A percentile compares a stretch with the other conserved stretches of the same genome.
These are phyloP conservation scores for Lerista edwardsae DNA, from an alignment of 2,797 vertebrate species.

Conservation along the genomic window DNA sequence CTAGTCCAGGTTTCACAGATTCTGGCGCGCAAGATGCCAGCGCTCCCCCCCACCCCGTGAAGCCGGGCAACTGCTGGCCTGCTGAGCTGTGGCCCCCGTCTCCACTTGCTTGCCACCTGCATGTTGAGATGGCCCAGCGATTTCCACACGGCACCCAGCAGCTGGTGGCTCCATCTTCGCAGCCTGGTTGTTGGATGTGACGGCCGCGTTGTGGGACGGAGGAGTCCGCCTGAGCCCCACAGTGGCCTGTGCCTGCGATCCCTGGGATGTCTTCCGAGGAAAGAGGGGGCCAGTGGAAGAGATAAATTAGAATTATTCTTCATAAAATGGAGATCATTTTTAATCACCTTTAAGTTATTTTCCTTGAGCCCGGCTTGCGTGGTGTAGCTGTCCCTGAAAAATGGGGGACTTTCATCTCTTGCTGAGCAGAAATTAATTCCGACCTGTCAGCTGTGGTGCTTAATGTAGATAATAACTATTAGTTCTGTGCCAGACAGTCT, in stretches of 20 bases:
- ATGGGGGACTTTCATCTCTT: slow-evolving; percentile 66
- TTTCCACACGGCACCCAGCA: fast-evolving
- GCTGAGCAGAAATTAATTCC: slow-evolving; percentile 68
- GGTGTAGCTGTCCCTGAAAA: slow-evolving; percentile 61
- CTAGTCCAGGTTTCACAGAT: too few relatives aligned
- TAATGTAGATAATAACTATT: slow-evolving; percentile 74
- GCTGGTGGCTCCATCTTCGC: fast-evolving
- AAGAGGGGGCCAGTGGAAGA: slow-evolving; percentile 49
- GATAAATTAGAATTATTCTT: slow-evolving; percentile 75
- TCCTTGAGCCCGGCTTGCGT: slow-evolving; percentile 38
- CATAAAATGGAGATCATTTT: slow-evolving; percentile 75
- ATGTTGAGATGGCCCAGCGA: too few relatives aligned
- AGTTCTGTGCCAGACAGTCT: slow-evolving; percentile 67
- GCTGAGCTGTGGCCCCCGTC: too few relatives aligned
- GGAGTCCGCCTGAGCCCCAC: not conserved
- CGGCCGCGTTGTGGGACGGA: fast-evolving
- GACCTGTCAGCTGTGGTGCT: slow-evolving; percentile 64
- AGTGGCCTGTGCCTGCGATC: not conserved
- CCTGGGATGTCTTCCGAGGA: slow-evolving; percentile 40
- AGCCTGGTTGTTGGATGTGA: not conserved
- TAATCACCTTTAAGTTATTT: slow-evolving; percentile 66
- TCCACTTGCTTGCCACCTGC: too few relatives aligned
- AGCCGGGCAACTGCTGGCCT: too few relatives aligned
- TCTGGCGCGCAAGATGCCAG: too few relatives aligned
- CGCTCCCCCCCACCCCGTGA: too few relatives aligned